A percentile compares a stretch with the other conserved stretches of the same genome.
Evolutionary conservation across 2,113 vertebrate species (phyloP).

Genomic region (Hemiscyllium ocellatum): DNA sequence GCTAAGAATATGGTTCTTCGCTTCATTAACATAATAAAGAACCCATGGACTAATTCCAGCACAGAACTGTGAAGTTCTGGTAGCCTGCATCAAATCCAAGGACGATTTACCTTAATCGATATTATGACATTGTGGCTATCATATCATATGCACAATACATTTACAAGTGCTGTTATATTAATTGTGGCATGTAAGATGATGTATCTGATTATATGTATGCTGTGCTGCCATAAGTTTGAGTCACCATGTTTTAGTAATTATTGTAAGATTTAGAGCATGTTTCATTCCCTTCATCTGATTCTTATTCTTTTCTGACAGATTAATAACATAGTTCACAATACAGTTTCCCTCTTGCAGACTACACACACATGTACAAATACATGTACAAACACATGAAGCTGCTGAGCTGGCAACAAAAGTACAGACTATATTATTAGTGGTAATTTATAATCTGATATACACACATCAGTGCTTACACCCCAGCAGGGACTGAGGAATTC

Average conservation of each 20-base stretch:
- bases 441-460: neutral
- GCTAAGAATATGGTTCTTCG: neutral
- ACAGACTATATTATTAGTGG: neutral
- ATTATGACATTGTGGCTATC: neutral
- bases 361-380: neutral
- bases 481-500: neutral
- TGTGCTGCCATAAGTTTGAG: neutral
- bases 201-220: neutral
- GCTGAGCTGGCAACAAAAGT: neutral
- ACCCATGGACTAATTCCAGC: neutral
- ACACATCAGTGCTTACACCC: neutral
- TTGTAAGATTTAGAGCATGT: slow-evolving; percentile 8
- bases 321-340: neutral
- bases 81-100: neutral
- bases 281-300: slow-evolving; percentile 11
- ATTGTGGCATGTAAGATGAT: slow-evolving; percentile 3
- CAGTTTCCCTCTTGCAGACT: neutral
- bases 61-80: neutral
- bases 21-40: neutral
- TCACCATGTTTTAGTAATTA: neutral
- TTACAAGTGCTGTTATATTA: neutral
- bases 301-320: neutral
- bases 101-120: neutral
- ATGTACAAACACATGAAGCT: neutral
- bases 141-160: neutral